These are phyloP conservation scores for Aradophagus sp. DNA, from an alignment of 1,140 invertebrate species.

Conservation along the genomic window DNA sequence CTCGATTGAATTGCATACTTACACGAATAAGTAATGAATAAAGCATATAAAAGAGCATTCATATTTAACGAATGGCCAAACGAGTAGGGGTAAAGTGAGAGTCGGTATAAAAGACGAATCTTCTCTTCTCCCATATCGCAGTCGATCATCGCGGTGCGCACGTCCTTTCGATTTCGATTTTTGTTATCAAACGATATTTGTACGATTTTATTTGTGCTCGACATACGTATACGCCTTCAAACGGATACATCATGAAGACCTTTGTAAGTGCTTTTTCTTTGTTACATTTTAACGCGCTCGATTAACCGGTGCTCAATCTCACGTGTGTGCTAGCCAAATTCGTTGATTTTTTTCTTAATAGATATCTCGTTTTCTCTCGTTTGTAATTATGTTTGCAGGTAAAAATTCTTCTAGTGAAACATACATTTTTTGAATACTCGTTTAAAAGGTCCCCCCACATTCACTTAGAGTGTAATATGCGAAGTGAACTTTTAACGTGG, in stretches of 20 bases:
- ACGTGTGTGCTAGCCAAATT: too few species aligned
- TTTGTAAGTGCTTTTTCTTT: constrained; percentile 58
- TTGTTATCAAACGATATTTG: constrained; percentile 37
- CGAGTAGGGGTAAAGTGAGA: constrained; percentile 73
- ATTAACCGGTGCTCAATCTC: constrained; percentile 19
- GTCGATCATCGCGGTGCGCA: constrained; percentile 64
- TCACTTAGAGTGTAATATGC: too few species aligned
- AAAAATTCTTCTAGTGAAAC: too few species aligned
- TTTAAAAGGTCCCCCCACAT: too few species aligned
- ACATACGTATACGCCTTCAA: constrained; percentile 38
- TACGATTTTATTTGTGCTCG: constrained; percentile 52
- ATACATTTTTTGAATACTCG: too few species aligned
- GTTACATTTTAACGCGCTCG: constrained; percentile 19
- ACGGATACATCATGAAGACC: constrained; percentile 63
- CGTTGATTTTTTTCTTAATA: too few species aligned
- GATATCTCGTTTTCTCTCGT: too few species aligned
- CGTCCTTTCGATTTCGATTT: constrained; percentile 47
- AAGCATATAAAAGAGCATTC: constrained; percentile 60
- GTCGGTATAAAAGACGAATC: constrained; percentile 74
- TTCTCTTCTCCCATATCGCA: constrained; percentile 69
- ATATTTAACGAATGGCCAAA: constrained; percentile 64
- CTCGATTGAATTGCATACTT: constrained; percentile 42
- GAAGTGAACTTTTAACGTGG: too few species aligned
- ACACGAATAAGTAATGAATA: constrained; percentile 56
- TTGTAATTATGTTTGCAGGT: too few species aligned